These are phyloP conservation scores for Augochlora pura DNA, from an alignment of 1,140 invertebrate species.

Conservation along the genomic window DNA sequence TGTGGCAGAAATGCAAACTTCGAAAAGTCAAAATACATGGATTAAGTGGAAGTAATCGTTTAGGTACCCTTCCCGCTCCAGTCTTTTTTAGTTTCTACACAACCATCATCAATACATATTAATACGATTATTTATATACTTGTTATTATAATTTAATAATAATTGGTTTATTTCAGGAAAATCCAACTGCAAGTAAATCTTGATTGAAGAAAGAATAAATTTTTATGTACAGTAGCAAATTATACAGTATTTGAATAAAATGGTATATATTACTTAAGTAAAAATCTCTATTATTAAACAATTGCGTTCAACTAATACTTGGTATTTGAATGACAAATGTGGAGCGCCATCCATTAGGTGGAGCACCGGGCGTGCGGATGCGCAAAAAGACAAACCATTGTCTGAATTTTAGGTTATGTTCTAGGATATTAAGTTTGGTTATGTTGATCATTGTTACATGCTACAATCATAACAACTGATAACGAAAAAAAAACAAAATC, in stretches of 20 bases:
- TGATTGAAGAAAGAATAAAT: constrained; percentile 25
- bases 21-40: background rate
- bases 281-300: background rate
- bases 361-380: no score
- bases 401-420: no score
- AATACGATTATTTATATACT: background rate
- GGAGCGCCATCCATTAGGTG: no score
- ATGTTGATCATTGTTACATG: no score
- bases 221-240: constrained; percentile 11
- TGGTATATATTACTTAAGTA: constrained; percentile 23
- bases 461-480: no score
- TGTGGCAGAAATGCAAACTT: constrained; percentile 7
- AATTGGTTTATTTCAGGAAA: constrained; percentile 44
- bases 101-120: background rate
- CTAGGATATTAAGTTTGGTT: no score
- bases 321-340: no score
- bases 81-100: background rate
- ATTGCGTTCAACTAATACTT: no score
- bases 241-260: constrained; percentile 6
- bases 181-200: constrained; percentile 11
- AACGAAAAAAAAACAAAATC: no score
- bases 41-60: constrained; percentile 3
- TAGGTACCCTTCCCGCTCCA: constrained; percentile 23
- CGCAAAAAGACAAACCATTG: no score
- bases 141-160: background rate